These are phyloP conservation scores for Steinernema khuongi DNA, from an alignment of 1,140 invertebrate genomes.

Conservation along the genomic window DNA sequence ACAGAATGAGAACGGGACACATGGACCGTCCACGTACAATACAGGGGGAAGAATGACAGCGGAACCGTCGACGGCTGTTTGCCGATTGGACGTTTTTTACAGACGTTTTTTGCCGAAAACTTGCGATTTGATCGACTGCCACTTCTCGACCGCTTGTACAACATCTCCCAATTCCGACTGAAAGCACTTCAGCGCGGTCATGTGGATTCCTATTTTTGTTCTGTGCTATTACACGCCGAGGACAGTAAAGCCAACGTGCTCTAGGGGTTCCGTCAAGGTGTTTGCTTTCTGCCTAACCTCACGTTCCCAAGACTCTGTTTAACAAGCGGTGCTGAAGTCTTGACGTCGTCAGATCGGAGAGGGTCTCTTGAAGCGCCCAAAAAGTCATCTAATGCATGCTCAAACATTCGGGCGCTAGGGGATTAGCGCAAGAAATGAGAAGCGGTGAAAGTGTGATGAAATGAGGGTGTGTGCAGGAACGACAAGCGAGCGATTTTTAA, in stretches of 20 bases:
- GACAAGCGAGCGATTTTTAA: too few relatives aligned
- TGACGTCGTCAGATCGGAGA: neutral
- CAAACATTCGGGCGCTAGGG: neutral
- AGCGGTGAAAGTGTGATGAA: neutral
- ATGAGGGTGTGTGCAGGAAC: too few relatives aligned
- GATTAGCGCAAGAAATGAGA: neutral
- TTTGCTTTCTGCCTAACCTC: too few relatives aligned
- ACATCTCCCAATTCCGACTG: too few relatives aligned
- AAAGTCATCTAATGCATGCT: conserved; percentile 11
- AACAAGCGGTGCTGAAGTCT: neutral
- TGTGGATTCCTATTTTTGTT: too few relatives aligned
- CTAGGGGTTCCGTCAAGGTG: too few relatives aligned
- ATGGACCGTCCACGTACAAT: neutral
- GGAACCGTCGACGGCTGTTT: neutral
- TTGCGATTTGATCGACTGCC: neutral
- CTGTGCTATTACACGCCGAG: too few relatives aligned
- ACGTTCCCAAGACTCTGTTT: neutral
- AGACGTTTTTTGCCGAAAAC: neutral
- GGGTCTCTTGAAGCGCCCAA: neutral
- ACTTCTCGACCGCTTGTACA: too few relatives aligned
- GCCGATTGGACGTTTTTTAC: neutral
- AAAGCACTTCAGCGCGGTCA: too few relatives aligned
- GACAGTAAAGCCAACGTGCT: too few relatives aligned
- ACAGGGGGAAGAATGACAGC: neutral
- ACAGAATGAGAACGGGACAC: neutral